phyloP scores from a whole-genome alignment of 2,113 vertebrate genomes.

The Tachysurus fulvidraco region DNA sequence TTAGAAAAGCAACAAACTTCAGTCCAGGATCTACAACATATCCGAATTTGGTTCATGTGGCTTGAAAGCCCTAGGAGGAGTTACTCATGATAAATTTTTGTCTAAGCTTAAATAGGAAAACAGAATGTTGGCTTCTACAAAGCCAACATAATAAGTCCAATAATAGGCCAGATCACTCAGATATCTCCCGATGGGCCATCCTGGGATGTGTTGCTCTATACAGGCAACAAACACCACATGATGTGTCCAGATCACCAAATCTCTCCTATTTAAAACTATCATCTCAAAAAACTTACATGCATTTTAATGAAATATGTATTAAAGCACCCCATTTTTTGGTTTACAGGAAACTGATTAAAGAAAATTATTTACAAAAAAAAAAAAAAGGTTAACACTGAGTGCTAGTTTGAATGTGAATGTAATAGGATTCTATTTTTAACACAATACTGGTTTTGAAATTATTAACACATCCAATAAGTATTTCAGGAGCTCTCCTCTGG shows the following conservation, averaged over 20 bases:
- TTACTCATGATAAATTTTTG: no score
- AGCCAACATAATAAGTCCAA: no score
- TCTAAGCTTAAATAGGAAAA: no score
- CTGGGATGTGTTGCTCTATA: neutral
- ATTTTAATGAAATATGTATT: neutral
- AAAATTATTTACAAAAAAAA: neutral
- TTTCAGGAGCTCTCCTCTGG: neutral
- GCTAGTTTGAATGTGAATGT: neutral
- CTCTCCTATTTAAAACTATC: neutral
- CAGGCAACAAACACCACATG: neutral
- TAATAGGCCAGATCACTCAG: neutral
- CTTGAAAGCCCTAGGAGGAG: no score
- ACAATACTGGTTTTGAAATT: neutral
- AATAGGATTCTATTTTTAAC: neutral
- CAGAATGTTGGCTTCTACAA: no score
- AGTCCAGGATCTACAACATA: no score
- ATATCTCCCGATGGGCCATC: neutral
- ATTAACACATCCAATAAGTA: neutral
- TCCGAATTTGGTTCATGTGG: no score
- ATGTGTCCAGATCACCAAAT: neutral
- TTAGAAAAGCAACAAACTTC: no score
- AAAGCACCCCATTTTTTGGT: neutral
- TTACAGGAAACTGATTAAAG: neutral
- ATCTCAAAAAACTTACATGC: neutral
- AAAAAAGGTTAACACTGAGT: neutral